Percentiles rank a stretch among this genome's conserved stretches.
Conservation (phyloP, 2,797 vertebrate genomes). For the Gallinago stenura region DNA sequence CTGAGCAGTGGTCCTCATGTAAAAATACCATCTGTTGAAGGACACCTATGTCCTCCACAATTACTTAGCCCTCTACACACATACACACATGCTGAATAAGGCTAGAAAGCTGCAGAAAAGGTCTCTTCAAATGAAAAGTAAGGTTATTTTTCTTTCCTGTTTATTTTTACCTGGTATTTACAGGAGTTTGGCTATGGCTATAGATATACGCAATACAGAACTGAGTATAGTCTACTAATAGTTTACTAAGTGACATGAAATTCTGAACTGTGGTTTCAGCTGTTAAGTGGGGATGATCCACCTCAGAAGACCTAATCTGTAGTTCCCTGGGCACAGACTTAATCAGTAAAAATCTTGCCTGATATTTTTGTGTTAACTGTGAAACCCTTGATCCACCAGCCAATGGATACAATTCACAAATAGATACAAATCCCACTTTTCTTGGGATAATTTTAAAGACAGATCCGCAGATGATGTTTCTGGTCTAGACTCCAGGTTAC, state of each 20-base stretch:
- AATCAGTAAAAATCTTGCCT: not conserved
- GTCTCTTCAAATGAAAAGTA: not conserved
- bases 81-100: not conserved
- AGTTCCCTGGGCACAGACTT: not conserved
- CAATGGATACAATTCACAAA: not conserved
- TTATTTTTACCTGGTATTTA: not conserved
- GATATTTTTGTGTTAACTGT: not conserved
- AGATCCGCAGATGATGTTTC: not conserved
- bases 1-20: not conserved
- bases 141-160: not conserved
- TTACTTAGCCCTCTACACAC: not conserved
- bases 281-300: not conserved
- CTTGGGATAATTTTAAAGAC: not conserved
- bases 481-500: not conserved
- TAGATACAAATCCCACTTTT: not conserved
- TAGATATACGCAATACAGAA: not conserved
- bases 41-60: not conserved
- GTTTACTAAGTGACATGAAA: not conserved
- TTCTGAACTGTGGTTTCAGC: constrained; percentile 15
- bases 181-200: not conserved
- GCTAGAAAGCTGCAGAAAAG: not conserved
- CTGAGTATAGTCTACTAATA: not conserved
- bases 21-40: not conserved
- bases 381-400: not conserved
- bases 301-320: not conserved